These are phyloP conservation scores for Dunckerocampus dactyliophorus DNA, from an alignment of 2,113 vertebrate species.

Conservation along the genomic window DNA sequence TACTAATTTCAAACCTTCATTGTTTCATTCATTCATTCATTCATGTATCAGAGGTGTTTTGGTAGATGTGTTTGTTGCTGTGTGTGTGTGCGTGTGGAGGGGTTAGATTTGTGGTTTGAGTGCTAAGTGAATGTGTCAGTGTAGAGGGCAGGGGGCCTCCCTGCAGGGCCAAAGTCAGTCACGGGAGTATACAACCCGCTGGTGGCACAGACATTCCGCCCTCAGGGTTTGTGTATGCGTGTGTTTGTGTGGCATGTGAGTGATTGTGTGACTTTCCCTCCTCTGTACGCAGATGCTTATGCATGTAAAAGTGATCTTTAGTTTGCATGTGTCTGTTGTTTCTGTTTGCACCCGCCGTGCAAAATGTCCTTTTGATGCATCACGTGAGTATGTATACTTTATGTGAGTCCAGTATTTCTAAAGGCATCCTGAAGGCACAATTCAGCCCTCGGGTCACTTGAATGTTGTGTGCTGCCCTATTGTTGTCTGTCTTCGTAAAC, in stretches of 20 bases:
- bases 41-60: background rate
- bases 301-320: conserved; percentile 27
- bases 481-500: conserved; percentile 41
- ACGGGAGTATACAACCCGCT: conserved; percentile 58
- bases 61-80: background rate
- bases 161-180: conserved; percentile 56
- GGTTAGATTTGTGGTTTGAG: conserved; percentile 50
- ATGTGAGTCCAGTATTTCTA: conserved; percentile 11
- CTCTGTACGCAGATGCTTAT: conserved; percentile 26
- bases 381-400: background rate
- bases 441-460: conserved; percentile 34
- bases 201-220: conserved; percentile 55
- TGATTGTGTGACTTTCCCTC: conserved; percentile 26
- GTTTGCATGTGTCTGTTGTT: conserved; percentile 23
- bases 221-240: conserved; percentile 40
- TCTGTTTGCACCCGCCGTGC: conserved; percentile 17
- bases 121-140: conserved; percentile 67
- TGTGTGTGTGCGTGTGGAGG: conserved; percentile 11
- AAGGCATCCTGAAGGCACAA: conserved; percentile 8
- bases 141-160: conserved; percentile 53
- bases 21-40: background rate
- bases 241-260: conserved; percentile 22
- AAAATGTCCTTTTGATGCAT: conserved; percentile 23
- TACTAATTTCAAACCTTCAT: conserved; percentile 4
- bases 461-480: conserved; percentile 18